Conservation (phyloP, 2,888 invertebrate species). For the Caenorhabditis uteleia region DNA sequence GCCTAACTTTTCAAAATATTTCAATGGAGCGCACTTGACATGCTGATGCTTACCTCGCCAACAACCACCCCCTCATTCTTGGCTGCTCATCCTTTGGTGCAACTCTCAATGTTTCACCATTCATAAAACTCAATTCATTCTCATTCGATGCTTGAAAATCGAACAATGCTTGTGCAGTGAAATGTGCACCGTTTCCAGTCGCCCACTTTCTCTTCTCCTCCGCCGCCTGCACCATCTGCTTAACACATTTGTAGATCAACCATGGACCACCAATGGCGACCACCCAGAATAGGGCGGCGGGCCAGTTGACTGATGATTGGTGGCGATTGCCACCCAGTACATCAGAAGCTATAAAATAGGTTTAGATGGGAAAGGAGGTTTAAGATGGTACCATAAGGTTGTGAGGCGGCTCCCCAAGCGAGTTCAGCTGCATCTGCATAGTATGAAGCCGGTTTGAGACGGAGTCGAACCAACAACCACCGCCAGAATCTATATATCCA, state of each 20-base stretch:
- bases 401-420: constrained; percentile 59
- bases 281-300: constrained; percentile 86
- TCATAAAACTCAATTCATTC: constrained; percentile 81
- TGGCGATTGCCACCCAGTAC: too few species aligned
- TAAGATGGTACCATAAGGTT: constrained; percentile 53
- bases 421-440: constrained; percentile 70
- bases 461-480: constrained; percentile 78
- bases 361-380: neutral
- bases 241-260: constrained; percentile 83
- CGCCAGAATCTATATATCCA: constrained; percentile 45
- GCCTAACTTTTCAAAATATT: too few species aligned
- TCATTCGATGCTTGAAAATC: constrained; percentile 79
- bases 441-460: constrained; percentile 70
- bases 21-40: too few species aligned
- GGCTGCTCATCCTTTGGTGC: constrained; percentile 85
- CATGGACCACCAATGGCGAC: constrained; percentile 88
- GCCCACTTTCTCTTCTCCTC: constrained; percentile 71
- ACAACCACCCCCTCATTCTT: constrained; percentile 73
- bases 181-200: constrained; percentile 73
- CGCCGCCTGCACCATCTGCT: constrained; percentile 70
- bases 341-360: constrained; percentile 41
- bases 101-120: constrained; percentile 81
- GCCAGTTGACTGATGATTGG: constrained; percentile 76
- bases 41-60: constrained; percentile 71
- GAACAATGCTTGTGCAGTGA: constrained; percentile 75